A percentile compares a stretch with the other conserved stretches of the same genome.
These are phyloP conservation scores for Ectropis crepuscularia DNA, from an alignment of 2,888 invertebrate species.

Conservation along the genomic window DNA sequence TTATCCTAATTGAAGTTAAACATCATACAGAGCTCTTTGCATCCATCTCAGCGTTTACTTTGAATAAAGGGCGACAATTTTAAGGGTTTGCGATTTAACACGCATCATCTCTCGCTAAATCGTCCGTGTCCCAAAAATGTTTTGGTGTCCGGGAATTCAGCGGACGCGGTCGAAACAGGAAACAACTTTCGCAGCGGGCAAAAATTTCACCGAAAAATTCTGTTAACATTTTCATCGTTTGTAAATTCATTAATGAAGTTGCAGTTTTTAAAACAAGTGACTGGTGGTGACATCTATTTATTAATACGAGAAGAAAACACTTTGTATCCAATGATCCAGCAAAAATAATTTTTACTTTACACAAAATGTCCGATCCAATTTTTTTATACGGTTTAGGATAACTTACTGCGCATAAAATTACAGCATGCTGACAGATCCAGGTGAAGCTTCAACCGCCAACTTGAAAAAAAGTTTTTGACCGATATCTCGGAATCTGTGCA, in stretches of 20 bases:
- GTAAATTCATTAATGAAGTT: background rate
- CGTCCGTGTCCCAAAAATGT: conserved; percentile 11
- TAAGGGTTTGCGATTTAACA: conserved; percentile 10
- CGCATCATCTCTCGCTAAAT: conserved; percentile 21
- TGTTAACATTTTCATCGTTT: background rate
- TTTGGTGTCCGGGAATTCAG: conserved; percentile 8
- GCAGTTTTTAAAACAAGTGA: no score
- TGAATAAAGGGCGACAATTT: conserved; percentile 6
- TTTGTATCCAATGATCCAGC: no score
- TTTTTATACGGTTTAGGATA: no score
- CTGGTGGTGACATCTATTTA: no score
- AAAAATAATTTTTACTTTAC: no score
- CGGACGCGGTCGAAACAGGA: conserved; percentile 6
- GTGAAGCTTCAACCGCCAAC: no score
- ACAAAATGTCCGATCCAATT: no score
- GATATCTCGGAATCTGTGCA: no score
- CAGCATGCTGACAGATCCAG: no score
- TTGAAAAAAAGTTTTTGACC: no score
- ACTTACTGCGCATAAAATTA: no score
- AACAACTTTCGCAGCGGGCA: conserved; percentile 1
- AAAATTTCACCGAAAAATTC: background rate
- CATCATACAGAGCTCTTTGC: background rate
- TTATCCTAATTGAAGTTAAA: conserved; percentile 4
- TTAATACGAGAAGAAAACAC: no score
- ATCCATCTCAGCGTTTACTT: conserved; percentile 6